These are phyloP conservation scores for Atractosteus spatula DNA, from an alignment of 2,113 vertebrate genomes.

Conservation along the genomic window DNA sequence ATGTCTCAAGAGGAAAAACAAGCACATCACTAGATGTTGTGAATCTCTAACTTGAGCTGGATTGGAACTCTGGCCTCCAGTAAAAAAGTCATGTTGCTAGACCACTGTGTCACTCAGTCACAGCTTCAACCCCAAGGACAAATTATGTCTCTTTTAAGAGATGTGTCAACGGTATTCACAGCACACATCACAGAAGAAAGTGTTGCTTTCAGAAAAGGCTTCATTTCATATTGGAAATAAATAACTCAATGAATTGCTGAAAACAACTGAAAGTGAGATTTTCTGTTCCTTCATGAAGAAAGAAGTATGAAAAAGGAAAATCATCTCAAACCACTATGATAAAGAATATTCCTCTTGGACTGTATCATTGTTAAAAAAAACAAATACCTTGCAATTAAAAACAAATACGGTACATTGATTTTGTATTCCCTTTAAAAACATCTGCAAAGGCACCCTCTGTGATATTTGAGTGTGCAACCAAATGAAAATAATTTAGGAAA, in stretches of 20 bases:
- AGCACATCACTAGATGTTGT: constrained; percentile 46
- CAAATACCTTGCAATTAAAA: too few species aligned
- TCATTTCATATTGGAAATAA: too few species aligned
- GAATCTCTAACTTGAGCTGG: constrained; percentile 38
- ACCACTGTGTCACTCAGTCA: constrained; percentile 65
- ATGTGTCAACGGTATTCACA: constrained; percentile 66
- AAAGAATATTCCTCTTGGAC: too few species aligned
- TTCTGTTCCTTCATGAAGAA: too few species aligned
- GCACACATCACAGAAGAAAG: constrained; percentile 57
- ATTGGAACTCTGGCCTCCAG: constrained; percentile 55
- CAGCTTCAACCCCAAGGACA: constrained; percentile 52
- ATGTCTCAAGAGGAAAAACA: constrained; percentile 48
- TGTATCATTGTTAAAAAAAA: too few species aligned
- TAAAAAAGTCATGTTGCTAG: constrained; percentile 63
- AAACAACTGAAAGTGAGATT: too few species aligned
- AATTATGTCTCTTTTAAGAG: constrained; percentile 63
- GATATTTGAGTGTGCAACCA: background rate
- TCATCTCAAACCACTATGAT: too few species aligned
- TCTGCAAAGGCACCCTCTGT: constrained; percentile 48
- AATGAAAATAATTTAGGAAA: background rate
- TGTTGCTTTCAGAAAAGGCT: constrained; percentile 28
- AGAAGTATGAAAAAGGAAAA: too few species aligned
- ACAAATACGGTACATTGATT: too few species aligned
- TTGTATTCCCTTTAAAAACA: constrained; percentile 51
- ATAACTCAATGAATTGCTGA: too few species aligned